Percentiles rank a stretch among this genome's conserved stretches.
Evolutionary conservation across 2,113 vertebrate genomes (phyloP).

Genomic region (Cebidichthys violaceus): DNA sequence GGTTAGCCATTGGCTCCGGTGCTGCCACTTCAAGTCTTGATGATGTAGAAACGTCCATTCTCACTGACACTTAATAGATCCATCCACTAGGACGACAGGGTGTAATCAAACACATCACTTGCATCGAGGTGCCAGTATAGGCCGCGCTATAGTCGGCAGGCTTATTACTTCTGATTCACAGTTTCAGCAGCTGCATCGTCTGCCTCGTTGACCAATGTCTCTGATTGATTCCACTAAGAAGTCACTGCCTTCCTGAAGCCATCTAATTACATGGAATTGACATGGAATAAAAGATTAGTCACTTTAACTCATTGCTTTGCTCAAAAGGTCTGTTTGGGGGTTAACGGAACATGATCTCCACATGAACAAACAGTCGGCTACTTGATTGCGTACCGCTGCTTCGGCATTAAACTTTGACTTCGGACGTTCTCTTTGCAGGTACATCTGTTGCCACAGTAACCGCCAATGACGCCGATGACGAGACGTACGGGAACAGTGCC

Average conservation of each 20-base stretch:
- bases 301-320: neutral
- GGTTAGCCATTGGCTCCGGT: neutral
- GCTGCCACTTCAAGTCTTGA: neutral
- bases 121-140: slow-evolving; percentile 7
- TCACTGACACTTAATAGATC: slow-evolving; percentile 12
- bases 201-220: neutral
- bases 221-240: slow-evolving; percentile 7
- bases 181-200: neutral
- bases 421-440: slow-evolving; percentile 81
- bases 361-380: neutral
- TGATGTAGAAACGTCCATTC: neutral
- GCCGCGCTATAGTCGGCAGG: neutral
- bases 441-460: slow-evolving; percentile 94
- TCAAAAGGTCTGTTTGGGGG: neutral
- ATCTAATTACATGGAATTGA: slow-evolving; percentile 17
- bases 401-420: slow-evolving; percentile 17
- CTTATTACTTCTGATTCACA: neutral
- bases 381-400: neutral
- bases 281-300: slow-evolving; percentile 13
- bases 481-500: slow-evolving; percentile 96
- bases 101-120: slow-evolving; percentile 46
- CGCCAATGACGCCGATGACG: slow-evolving; percentile 94
- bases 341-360: neutral
- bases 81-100: neutral
- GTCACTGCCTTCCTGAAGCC: neutral